phyloP scores from a whole-genome alignment of 2,888 invertebrate genomes.

The Bombyx huttoni region DNA sequence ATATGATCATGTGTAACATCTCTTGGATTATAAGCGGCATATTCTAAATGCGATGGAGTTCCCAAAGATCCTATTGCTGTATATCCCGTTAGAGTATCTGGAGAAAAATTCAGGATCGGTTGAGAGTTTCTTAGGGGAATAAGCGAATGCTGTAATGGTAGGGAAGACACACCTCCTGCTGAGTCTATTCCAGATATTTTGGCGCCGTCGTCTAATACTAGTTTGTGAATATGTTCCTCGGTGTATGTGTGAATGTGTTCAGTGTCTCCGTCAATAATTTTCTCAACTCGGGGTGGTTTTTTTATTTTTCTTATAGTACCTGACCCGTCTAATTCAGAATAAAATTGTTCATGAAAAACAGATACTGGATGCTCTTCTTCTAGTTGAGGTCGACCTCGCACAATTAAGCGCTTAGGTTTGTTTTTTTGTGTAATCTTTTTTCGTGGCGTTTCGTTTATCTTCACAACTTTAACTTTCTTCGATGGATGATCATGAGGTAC shows the following conservation, averaged over 20 bases:
- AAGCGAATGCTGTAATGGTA: constrained; percentile 29
- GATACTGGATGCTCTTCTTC: constrained; percentile 57
- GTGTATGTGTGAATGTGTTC: constrained; percentile 68
- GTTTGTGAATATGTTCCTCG: constrained; percentile 64
- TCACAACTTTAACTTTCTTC: constrained; percentile 53
- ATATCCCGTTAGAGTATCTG: constrained; percentile 31
- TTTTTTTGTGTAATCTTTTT: constrained; percentile 44
- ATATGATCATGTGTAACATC: constrained; percentile 68
- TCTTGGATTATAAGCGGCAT: constrained; percentile 52
- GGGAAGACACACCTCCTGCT: constrained; percentile 33
- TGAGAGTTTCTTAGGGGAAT: constrained; percentile 39
- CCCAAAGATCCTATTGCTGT: constrained; percentile 41
- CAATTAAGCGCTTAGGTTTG: constrained; percentile 44
- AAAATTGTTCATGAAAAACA: constrained; percentile 61
- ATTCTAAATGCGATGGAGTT: constrained; percentile 49
- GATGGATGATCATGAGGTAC: constrained; percentile 24
- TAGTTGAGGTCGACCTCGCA: constrained; percentile 31
- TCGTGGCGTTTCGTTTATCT: constrained; percentile 41
- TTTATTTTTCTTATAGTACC: constrained; percentile 54
- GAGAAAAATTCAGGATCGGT: constrained; percentile 31
- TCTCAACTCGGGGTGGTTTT: constrained; percentile 63
- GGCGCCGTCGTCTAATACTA: constrained; percentile 42
- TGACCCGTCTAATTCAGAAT: constrained; percentile 58
- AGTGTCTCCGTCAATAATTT: constrained; percentile 65
- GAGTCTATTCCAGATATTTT: constrained; percentile 30